A percentile compares a stretch with the other conserved stretches of the same genome.
Evolutionary conservation across 1,140 invertebrate species (phyloP).

Genomic region (Drosophila pseudoananassae): DNA sequence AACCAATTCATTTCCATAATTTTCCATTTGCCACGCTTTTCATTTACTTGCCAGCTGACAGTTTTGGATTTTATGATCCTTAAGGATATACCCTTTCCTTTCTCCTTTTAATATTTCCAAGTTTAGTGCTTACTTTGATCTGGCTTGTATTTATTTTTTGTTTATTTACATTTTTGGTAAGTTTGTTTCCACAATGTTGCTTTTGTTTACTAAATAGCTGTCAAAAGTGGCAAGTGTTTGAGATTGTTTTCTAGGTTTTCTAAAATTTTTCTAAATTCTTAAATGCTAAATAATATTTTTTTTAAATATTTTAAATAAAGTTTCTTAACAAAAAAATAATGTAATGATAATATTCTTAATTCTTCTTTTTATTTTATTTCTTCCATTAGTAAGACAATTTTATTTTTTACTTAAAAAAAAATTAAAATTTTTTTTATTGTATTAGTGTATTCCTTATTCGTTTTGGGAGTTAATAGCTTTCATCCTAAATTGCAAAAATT

Average conservation of each 20-base stretch:
- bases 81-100: slow-evolving; percentile 10
- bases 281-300: not conserved
- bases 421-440: too few species aligned
- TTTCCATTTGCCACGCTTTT: slow-evolving; percentile 43
- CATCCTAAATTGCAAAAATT: slow-evolving; percentile 7
- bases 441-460: not conserved
- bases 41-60: slow-evolving; percentile 18
- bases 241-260: too few species aligned
- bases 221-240: not conserved
- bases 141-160: not conserved
- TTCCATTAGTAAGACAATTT: too few species aligned
- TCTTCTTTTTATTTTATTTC: too few species aligned
- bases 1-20: slow-evolving; percentile 45
- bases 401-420: too few species aligned
- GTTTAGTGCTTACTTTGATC: not conserved
- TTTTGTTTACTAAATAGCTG: not conserved
- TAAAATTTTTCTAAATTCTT: not conserved
- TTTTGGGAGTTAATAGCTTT: not conserved
- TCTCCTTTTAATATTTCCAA: not conserved
- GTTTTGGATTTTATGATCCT: slow-evolving; percentile 21
- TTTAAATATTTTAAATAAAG: too few species aligned
- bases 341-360: too few species aligned
- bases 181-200: not conserved
- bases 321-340: too few species aligned
- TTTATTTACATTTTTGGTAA: not conserved